These are phyloP conservation scores for Nudaria mundana DNA, from an alignment of 2,888 invertebrate genomes.

Conservation along the genomic window DNA sequence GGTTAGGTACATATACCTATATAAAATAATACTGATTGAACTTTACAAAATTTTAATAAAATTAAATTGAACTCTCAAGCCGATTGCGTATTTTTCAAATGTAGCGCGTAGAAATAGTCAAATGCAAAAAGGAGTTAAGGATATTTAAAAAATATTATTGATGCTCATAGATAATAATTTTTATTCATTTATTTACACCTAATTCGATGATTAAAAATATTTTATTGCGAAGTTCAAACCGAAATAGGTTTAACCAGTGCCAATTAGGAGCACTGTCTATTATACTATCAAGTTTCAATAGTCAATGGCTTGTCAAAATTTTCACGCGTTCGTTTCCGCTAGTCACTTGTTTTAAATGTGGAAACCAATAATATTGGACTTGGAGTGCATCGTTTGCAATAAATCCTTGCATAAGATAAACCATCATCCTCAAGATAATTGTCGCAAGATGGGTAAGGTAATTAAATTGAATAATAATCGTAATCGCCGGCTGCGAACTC, in stretches of 20 bases:
- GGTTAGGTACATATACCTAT: too few species aligned
- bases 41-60: too few species aligned
- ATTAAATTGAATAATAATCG: constrained; percentile 56
- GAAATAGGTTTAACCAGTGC: constrained; percentile 42
- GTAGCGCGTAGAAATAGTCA: not conserved
- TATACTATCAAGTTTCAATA: too few species aligned
- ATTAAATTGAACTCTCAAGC: too few species aligned
- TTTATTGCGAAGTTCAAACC: constrained; percentile 32
- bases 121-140: not conserved
- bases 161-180: constrained; percentile 24
- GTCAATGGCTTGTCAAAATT: constrained; percentile 51
- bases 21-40: too few species aligned
- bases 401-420: constrained; percentile 76
- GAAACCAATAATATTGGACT: constrained; percentile 72
- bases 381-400: constrained; percentile 77
- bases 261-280: constrained; percentile 38
- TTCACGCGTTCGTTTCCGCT: constrained; percentile 31
- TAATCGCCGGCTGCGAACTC: constrained; percentile 62
- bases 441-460: constrained; percentile 65
- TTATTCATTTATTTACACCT: constrained; percentile 24
- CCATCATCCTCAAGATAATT: constrained; percentile 50
- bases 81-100: too few species aligned
- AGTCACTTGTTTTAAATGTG: constrained; percentile 75
- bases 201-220: constrained; percentile 25
- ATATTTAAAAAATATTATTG: not conserved